Evolutionary conservation across 1,140 invertebrate species (phyloP).

Genomic region (Diprion similis): DNA sequence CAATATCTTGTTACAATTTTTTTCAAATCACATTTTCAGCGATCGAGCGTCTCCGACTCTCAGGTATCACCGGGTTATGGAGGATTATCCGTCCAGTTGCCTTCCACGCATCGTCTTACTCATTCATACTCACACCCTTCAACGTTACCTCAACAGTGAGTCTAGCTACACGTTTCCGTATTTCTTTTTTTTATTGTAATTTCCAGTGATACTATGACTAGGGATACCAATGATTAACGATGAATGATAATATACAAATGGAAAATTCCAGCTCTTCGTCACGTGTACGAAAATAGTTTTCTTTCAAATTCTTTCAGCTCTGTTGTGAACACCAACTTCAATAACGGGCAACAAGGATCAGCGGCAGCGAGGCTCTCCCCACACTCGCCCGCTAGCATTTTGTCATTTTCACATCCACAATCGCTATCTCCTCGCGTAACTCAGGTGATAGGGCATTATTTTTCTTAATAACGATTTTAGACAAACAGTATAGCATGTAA

Average conservation of each 20-base stretch:
- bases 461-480: background rate
- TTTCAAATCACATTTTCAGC: conserved; percentile 54
- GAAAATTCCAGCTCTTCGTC: too few species aligned
- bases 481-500: background rate
- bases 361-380: conserved; percentile 55
- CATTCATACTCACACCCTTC: conserved; percentile 58
- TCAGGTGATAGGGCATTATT: conserved; percentile 45
- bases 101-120: conserved; percentile 57
- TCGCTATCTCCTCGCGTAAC: conserved; percentile 57
- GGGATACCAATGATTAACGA: background rate
- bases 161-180: conserved; percentile 2
- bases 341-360: conserved; percentile 56
- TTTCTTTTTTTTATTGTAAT: too few species aligned
- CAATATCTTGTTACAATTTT: conserved; percentile 14
- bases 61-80: conserved; percentile 74
- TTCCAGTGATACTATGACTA: too few species aligned
- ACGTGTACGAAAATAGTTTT: too few species aligned
- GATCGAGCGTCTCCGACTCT: conserved; percentile 74
- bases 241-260: too few species aligned
- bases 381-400: conserved; percentile 54
- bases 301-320: conserved; percentile 38
- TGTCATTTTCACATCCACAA: conserved; percentile 58
- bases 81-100: conserved; percentile 59
- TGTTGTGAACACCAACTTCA: conserved; percentile 57
- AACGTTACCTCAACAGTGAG: conserved; percentile 58